Evolutionary conservation across 2,888 invertebrate species (phyloP), one percentile per base, ranked within the genome.

Genomic region (Drosophila diplacantha): DNA sequence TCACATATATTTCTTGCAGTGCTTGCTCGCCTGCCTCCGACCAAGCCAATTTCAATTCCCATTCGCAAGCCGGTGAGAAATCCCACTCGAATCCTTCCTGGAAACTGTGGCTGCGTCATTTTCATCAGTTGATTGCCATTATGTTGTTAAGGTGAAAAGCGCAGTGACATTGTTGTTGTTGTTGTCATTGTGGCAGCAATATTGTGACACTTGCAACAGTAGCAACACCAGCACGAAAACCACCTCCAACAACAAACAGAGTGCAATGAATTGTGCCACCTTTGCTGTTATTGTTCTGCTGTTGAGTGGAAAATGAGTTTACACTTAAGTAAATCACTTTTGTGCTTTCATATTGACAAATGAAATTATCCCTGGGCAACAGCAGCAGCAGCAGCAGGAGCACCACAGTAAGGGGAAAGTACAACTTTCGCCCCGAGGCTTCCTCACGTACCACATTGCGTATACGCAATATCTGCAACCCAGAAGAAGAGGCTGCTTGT

Each of bases 71-170:
- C 29, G 29, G 35, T 35, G 22, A 49, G 49, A 49, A 53, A 49
- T 26, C 32, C 38, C 65, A 62, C 43, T 64, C 37, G 65, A 52
- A 64, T 52, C 55, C 65, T 64, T 53, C 39, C 47, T 57, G 47
- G 64, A 37, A 56, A 47, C 37, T 73, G 67, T 47, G 78, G 55
- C 54, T 62, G 63, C 61, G 66, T 60, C 80, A 79, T 67, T 83
- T 73, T 70, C 76, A 79, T 81, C 78, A 78, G 67, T 66, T 79
- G 81, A 78, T 83, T 78, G 79, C 72, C 83, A 81, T 78, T 78
- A 81, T 81, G 65, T 54, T 78, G 78, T 78, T 81, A 62, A 83
- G 79, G 78, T 75, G 79, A 57, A 78, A 81, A 69, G 75, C 73
- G 73, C 67, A 68, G 56, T 61, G 60, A 52, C 58, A 62, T 61